phyloP scores from a whole-genome alignment of 2,113 vertebrate species.

The Tonatia bakeri region DNA sequence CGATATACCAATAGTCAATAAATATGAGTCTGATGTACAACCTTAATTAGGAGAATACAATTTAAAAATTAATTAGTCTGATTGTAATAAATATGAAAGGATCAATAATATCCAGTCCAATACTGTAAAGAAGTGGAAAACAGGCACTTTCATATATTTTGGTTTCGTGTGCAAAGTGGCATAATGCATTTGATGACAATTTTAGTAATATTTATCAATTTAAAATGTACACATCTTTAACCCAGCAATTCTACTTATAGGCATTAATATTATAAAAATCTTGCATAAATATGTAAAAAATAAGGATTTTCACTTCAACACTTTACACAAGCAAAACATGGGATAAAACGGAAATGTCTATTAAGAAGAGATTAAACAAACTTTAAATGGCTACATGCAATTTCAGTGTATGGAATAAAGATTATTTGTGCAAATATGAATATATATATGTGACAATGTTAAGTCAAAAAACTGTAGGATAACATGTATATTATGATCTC shows the following conservation, averaged over 20 bases:
- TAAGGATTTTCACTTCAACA: background rate
- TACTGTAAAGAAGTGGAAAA: background rate
- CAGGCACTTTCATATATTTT: conserved; percentile 8
- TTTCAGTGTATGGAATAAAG: background rate
- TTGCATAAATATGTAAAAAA: background rate
- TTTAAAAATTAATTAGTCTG: background rate
- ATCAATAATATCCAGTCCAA: background rate
- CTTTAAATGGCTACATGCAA: background rate
- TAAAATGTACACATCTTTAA: background rate
- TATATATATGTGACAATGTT: background rate
- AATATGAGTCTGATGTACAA: background rate
- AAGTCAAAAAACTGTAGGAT: conserved; percentile 6
- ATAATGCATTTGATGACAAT: background rate
- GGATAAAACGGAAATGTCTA: background rate
- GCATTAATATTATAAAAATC: conserved; percentile 25
- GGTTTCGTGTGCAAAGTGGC: background rate
- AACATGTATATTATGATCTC: background rate
- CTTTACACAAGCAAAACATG: conserved; percentile 41
- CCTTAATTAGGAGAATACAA: background rate
- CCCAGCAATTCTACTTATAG: background rate
- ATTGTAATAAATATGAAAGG: conserved; percentile 7
- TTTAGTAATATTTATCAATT: background rate
- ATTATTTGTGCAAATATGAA: background rate
- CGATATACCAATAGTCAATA: conserved; percentile 17
- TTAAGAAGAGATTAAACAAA: conserved; percentile 38